Base-by-base conservation (phyloP, 2,888 invertebrate species). In the Willowsia nigromaculata region DNA sequence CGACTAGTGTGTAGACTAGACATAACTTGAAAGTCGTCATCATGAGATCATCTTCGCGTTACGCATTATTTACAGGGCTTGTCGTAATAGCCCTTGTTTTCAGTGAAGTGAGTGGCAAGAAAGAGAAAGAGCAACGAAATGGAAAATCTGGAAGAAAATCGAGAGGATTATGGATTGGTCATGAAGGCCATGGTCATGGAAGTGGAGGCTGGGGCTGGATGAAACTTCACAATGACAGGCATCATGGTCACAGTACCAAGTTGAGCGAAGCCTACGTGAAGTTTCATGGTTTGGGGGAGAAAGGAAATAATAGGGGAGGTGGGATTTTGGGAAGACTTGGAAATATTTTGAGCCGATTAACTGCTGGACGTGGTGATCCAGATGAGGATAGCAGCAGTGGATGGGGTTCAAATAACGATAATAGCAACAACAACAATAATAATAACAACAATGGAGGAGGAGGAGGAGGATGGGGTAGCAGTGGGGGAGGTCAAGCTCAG, bases 131-230 rank as follows among this genome's bases (percentile, higher is more conserved):
- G n/a, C 25, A 40, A 9, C 5, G 9, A 9, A 9, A 37, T 37
- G 37, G 37, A 9, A 37, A 37, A 37, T 37, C 50, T 2, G 90
- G 88, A 81, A 90, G 81, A 50, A 30, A 50, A 71, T 68, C 37
- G 1, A 88, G 59, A 27, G 85, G 85, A 40, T 40, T 80, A 22
- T 87, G 83, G 84, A 81, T 87, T 18, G 84, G 84, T 22, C 76
- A 76, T 22, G 88, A 56, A n/a, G 83, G 88, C 18, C 85, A 87
- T 84, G 87, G 87, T 15, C 90, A 88, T 78, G 87, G 90, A n/a
- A 90, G 90, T 27, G n/a, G n/a, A n/a, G n/a, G n/a, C n/a, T n/a
- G n/a, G n/a, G 91, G 91, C 15, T 90, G 90, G 91, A 71, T 85
- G 47, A 89, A 89, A 37, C 53, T 91, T 0, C 91, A 91, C 47